These are phyloP conservation scores for Bungarus multicinctus DNA, from an alignment of 2,113 vertebrate species.

Conservation along the genomic window DNA sequence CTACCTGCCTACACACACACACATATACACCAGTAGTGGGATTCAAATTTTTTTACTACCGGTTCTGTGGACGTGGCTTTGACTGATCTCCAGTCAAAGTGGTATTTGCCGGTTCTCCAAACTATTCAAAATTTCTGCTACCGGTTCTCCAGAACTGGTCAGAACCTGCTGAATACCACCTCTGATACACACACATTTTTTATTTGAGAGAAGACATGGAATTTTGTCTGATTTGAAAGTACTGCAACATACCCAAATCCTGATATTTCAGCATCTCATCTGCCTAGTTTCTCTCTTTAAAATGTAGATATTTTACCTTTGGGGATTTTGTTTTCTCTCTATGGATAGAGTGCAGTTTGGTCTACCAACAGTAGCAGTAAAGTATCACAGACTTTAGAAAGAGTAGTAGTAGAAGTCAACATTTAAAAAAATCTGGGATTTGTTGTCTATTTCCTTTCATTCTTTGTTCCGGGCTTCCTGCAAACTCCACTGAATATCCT, in stretches of 20 bases:
- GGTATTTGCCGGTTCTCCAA: too few species aligned
- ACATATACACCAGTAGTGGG: too few species aligned
- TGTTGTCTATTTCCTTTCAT: not conserved
- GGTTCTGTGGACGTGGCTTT: too few species aligned
- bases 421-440: not conserved
- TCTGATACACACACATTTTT: not conserved
- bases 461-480: not conserved
- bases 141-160: too few species aligned
- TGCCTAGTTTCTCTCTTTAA: not conserved
- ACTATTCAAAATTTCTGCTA: too few species aligned
- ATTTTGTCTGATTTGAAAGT: not conserved
- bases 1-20: not conserved
- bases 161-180: too few species aligned
- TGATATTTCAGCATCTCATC: too few species aligned
- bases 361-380: slow-evolving; percentile 1
- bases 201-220: not conserved
- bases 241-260: not conserved
- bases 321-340: not conserved
- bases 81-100: too few species aligned
- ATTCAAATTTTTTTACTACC: too few species aligned
- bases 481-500: not conserved
- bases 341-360: not conserved
- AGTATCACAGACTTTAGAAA: not conserved
- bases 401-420: not conserved
- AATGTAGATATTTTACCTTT: not conserved